phyloP scores from a whole-genome alignment of 2,888 invertebrate genomes.

The Clistopyga incitator region DNA sequence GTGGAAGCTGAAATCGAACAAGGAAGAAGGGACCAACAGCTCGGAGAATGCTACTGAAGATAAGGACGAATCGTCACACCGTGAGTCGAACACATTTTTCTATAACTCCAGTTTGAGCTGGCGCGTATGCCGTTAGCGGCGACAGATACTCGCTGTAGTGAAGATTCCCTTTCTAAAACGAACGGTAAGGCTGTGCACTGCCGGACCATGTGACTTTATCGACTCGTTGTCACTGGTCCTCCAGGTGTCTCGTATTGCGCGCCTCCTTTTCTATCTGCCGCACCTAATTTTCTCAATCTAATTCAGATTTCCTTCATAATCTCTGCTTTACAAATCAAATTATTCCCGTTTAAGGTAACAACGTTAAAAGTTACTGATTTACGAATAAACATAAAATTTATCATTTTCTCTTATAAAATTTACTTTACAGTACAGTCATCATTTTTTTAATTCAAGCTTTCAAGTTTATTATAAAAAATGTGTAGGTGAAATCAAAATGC shows the following conservation, averaged over 20 bases:
- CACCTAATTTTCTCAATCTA: not conserved
- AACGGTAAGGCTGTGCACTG: constrained; percentile 15
- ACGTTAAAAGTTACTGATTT: too few relatives aligned
- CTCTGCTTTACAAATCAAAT: not conserved
- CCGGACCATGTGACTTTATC: constrained; percentile 3
- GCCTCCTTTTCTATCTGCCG: not conserved
- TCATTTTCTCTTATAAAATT: not conserved
- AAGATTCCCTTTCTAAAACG: not conserved
- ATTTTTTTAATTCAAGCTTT: constrained; percentile 3
- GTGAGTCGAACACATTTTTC: constrained; percentile 61
- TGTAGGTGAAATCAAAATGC: not conserved
- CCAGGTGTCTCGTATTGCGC: constrained; percentile 15
- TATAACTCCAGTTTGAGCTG: not conserved
- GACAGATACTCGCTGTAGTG: not conserved
- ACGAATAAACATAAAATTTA: too few relatives aligned
- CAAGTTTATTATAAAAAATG: not conserved
- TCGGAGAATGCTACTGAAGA: constrained; percentile 46
- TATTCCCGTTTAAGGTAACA: not conserved
- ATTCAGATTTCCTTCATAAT: not conserved
- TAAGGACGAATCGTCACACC: constrained; percentile 56
- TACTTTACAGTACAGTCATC: not conserved
- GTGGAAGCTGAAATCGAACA: constrained; percentile 61
- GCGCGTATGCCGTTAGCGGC: not conserved
- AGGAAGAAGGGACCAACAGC: constrained; percentile 36
- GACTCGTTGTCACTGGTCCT: not conserved